Evolutionary conservation across 2,888 invertebrate species (phyloP).

Genomic region (Stenotaenia linearis): DNA sequence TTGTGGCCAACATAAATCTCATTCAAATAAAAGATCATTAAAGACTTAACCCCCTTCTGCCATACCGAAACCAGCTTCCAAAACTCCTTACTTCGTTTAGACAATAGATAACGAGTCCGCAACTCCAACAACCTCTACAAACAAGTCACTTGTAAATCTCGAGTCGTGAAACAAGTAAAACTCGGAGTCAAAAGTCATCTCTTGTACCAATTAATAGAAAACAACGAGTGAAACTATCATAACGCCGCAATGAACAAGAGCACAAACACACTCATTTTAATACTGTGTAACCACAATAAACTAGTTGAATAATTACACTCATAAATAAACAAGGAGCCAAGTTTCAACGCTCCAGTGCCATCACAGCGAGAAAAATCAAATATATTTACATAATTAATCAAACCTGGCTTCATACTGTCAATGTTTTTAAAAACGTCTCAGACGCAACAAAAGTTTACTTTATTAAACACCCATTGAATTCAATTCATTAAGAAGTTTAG

Average conservation of each 20-base stretch:
- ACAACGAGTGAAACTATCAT: not conserved
- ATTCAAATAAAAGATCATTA: slow-evolving; percentile 5
- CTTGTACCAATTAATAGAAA: not conserved
- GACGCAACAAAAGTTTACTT: too few species aligned
- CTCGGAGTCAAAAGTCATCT: not conserved
- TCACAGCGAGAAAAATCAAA: not conserved
- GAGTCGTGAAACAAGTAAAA: not conserved
- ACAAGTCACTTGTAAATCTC: not conserved
- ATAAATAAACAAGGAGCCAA: not conserved
- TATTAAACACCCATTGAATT: too few species aligned
- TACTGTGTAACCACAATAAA: not conserved
- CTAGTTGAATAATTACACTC: not conserved
- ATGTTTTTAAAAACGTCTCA: too few species aligned
- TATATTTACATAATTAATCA: not conserved
- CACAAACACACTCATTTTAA: not conserved
- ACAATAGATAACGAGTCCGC: not conserved
- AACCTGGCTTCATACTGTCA: not conserved
- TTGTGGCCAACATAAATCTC: slow-evolving; percentile 5
- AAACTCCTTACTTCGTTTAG: not conserved
- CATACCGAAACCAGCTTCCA: not conserved
- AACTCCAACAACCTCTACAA: not conserved
- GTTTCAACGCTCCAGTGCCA: not conserved
- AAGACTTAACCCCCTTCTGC: not conserved
- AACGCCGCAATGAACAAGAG: not conserved
- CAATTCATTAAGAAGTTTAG: too few species aligned